Percentiles rank a stretch among this genome's conserved stretches.
These are phyloP conservation scores for Siderastrea radians DNA, from an alignment of 92 coral and sea anemone genomes.

Conservation along the genomic window DNA sequence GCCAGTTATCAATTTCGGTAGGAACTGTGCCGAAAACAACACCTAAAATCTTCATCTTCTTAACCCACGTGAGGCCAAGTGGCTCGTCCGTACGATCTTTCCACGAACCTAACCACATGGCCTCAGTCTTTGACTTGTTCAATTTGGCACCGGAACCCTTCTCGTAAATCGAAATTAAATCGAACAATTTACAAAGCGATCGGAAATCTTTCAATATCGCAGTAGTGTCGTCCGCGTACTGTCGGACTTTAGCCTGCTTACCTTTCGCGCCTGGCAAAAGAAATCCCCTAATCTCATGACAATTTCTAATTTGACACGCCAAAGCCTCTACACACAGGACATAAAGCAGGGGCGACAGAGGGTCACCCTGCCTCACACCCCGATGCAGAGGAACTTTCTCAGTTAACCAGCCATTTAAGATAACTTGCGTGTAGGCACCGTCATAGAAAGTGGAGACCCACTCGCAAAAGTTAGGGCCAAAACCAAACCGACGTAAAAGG, in stretches of 20 bases:
- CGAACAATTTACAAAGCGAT: background rate
- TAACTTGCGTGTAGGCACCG: background rate
- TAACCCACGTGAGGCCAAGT: background rate
- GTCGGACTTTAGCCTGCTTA: background rate
- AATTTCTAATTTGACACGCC: background rate
- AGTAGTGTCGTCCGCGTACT: background rate
- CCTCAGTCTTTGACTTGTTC: background rate
- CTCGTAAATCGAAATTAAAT: background rate
- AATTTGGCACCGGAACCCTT: background rate
- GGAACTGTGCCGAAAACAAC: background rate
- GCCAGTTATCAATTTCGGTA: background rate
- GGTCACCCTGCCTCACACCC: conserved; percentile 26
- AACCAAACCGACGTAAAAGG: background rate
- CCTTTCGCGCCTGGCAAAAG: background rate
- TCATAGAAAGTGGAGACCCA: background rate
- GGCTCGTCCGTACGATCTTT: background rate
- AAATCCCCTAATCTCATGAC: background rate
- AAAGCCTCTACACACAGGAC: conserved; percentile 9
- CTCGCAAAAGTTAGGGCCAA: background rate
- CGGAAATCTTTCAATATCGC: background rate
- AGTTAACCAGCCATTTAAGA: background rate
- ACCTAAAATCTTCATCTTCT: conserved; percentile 4
- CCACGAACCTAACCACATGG: conserved; percentile 14
- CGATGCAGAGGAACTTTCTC: background rate
- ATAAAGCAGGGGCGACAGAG: conserved; percentile 15